Percentiles rank a stretch among this genome's conserved stretches.
phyloP scores from a whole-genome alignment of 2,797 vertebrate genomes.

The Adelosebastes latens region DNA sequence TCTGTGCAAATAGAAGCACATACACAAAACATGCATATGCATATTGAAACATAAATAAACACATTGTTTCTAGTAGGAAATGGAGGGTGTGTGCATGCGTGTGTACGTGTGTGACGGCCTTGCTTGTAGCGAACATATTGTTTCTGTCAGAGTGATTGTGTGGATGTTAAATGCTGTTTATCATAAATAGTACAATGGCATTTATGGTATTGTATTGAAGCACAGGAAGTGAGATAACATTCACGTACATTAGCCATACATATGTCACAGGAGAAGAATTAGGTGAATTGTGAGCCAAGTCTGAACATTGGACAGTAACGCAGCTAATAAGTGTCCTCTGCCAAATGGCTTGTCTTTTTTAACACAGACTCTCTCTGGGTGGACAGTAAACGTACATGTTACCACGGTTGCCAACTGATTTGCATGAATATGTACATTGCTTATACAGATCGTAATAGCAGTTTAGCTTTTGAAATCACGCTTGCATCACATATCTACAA shows the following conservation, averaged over 20 bases:
- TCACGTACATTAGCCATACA: not conserved
- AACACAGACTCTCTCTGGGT: not conserved
- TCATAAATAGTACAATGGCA: conserved; percentile 35
- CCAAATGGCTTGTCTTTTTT: not conserved
- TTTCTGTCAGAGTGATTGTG: conserved; percentile 49
- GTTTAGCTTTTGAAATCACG: not conserved
- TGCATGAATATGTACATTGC: not conserved
- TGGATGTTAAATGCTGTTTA: conserved; percentile 35
- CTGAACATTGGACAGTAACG: not conserved
- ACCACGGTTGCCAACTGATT: not conserved
- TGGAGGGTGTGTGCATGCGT: conserved; percentile 2
- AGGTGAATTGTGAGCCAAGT: not conserved
- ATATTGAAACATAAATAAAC: conserved; percentile 34
- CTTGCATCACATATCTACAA: not conserved
- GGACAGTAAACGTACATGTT: not conserved
- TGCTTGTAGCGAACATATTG: conserved; percentile 50
- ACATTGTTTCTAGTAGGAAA: conserved; percentile 75
- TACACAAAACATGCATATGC: conserved; percentile 27
- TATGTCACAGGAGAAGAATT: conserved; percentile 23
- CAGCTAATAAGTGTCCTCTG: not conserved
- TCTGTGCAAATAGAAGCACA: not conserved
- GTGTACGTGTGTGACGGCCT: conserved; percentile 13
- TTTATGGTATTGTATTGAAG: conserved; percentile 28
- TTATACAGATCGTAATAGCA: not conserved
- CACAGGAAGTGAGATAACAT: conserved; percentile 57